phyloP scores from a whole-genome alignment of 2,113 vertebrate species.

The Oreamnos americanus region DNA sequence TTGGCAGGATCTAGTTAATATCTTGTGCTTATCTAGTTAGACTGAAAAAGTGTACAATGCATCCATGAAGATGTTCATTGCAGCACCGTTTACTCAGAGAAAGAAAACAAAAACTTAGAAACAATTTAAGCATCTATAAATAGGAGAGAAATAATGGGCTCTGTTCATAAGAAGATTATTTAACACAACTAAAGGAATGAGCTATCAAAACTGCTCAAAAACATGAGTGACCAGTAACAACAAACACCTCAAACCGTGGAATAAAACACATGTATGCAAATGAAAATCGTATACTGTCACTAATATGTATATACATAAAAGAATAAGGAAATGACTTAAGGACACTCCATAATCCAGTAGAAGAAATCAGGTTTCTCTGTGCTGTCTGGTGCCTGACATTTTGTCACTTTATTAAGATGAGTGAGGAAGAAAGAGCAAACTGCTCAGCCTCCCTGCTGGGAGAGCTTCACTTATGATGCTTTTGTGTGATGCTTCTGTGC shows the following conservation, averaged over 20 bases:
- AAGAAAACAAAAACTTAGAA: background rate
- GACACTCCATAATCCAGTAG: background rate
- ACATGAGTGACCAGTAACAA: fast-evolving
- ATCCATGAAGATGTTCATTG: background rate
- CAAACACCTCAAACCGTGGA: background rate
- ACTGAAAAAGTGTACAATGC: fast-evolving
- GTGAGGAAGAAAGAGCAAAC: background rate
- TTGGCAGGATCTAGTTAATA: background rate
- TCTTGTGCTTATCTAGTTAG: background rate
- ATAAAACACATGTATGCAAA: background rate
- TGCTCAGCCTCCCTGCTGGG: slow-evolving; percentile 19
- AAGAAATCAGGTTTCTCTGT: background rate
- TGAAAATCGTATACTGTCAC: background rate
- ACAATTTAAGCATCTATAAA: background rate
- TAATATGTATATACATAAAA: fast-evolving
- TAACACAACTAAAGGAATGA: background rate
- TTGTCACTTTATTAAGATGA: background rate
- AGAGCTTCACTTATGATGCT: background rate
- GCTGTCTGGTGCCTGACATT: background rate
- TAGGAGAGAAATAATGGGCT: background rate
- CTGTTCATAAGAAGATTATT: background rate
- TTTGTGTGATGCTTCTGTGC: background rate
- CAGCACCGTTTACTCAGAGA: background rate
- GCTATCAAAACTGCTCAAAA: background rate
- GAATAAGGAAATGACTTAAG: background rate